phyloP scores from a whole-genome alignment of 2,113 vertebrate species.

The Plotosus lineatus region DNA sequence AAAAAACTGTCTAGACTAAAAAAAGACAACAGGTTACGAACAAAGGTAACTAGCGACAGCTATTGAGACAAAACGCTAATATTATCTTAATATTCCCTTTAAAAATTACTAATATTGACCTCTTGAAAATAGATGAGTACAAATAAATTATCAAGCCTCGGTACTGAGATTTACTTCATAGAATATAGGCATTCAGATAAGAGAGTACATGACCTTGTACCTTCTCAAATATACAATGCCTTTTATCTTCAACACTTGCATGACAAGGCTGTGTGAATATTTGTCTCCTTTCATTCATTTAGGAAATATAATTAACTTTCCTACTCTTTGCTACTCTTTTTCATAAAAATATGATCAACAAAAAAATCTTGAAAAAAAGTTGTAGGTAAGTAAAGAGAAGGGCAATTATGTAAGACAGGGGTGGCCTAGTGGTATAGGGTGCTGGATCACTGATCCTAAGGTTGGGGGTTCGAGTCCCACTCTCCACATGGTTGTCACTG shows the following conservation, averaged over 20 bases:
- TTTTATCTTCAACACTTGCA: constrained; percentile 55
- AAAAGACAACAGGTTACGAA: no score
- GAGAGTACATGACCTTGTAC: constrained; percentile 33
- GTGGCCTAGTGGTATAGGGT: no score
- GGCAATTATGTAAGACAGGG: no score
- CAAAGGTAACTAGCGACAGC: no score
- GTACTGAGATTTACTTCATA: background rate
- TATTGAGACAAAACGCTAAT: background rate
- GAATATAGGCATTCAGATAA: background rate
- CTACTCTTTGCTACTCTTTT: background rate
- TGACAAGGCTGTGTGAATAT: constrained; percentile 18
- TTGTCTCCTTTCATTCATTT: constrained; percentile 26
- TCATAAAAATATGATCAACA: no score
- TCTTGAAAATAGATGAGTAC: background rate
- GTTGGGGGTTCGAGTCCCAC: no score
- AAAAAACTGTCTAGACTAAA: no score
- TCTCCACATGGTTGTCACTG: no score
- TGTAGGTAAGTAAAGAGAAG: no score
- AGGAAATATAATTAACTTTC: background rate
- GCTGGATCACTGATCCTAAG: no score
- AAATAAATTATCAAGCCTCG: background rate
- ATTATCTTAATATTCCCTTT: background rate
- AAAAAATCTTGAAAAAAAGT: no score
- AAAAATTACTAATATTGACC: background rate
- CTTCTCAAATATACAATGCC: constrained; percentile 61